Evolutionary conservation across 2,797 vertebrate genomes (phyloP).

Genomic region (Tarsius wallacei): DNA sequence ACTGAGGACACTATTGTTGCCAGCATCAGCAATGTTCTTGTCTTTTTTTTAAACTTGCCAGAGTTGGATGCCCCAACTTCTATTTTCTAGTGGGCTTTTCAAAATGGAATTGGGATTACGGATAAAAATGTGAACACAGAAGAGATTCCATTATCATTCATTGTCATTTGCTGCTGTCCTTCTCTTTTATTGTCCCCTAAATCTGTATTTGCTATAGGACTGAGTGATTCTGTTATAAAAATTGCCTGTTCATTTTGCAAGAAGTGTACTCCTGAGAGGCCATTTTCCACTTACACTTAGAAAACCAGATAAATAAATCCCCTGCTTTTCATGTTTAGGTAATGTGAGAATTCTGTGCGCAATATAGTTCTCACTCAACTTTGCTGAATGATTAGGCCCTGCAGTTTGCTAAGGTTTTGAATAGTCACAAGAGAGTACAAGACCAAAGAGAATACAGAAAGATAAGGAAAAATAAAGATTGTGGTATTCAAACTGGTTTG

Average conservation of each 20-base stretch:
- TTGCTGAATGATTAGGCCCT: neutral
- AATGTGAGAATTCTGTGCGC: slow-evolving; percentile 25
- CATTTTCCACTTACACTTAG: slow-evolving; percentile 41
- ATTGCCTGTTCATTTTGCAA: slow-evolving; percentile 51
- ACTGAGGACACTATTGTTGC: neutral
- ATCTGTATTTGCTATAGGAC: slow-evolving; percentile 20
- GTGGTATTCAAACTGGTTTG: neutral
- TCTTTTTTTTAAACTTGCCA: neutral
- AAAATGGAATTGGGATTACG: slow-evolving; percentile 16
- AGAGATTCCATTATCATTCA: slow-evolving; percentile 14
- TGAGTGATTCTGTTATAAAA: slow-evolving; percentile 24
- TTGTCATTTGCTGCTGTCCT: neutral
- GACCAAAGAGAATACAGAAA: neutral
- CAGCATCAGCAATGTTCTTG: neutral
- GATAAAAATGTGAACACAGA: slow-evolving; percentile 29
- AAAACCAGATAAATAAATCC: slow-evolving; percentile 23
- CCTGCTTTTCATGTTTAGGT: slow-evolving; percentile 39
- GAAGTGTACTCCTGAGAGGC: neutral
- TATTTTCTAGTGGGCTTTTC: slow-evolving; percentile 25
- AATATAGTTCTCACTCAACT: slow-evolving; percentile 22
- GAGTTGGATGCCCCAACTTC: neutral
- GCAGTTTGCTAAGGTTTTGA: neutral
- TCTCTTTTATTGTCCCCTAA: neutral
- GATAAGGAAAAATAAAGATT: neutral
- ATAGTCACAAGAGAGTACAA: neutral